Evolutionary conservation across 1,140 invertebrate species (phyloP), one percentile per base, ranked within the genome.

Genomic region (Acarapis woodi): DNA sequence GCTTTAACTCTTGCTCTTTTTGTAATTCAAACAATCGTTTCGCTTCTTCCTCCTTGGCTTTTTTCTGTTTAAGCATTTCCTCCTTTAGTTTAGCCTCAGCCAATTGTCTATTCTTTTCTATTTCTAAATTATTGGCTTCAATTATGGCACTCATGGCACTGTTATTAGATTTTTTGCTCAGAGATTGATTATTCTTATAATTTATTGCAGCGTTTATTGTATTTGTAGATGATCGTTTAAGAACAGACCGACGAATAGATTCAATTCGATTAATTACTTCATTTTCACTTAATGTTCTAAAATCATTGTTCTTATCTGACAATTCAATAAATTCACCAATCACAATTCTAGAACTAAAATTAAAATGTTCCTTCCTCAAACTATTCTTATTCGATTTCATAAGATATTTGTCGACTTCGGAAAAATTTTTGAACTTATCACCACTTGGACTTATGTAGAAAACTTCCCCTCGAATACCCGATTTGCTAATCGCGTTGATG

Each of bases 321-420:
- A 60, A 59, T 49, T 82, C 75, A 14, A 80, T 57, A 51, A 85
- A 90, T 38, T 87, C 76, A 5, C 85, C 85, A 26, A 93, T 64
- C 34, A 85, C 64, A 0, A 72, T 65, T 40, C 75, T 70, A 22
- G 78, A 72, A 34, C 73, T 82, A 54, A 88, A 90, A 25, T 73
- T 83, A 54, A 90, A 90, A 55, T 88, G 76, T 18, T 80, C 76
- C 16, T 69, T 63, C 1, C 65, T 70, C 30, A 90, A 57, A 42
- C 78, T 73, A 5, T 64, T 52, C 20, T 58, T 55, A 22, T 43
- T 45, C 40, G 57, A 53, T 29, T 51, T 48, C 6, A 54, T 49
- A 14, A 60, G 37, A 45, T 59, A 60, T 53, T 59, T 65, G 35
- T 68, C 60, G 32, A 77, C 60, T 53, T 76, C 73, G 1, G 66